Percentiles rank a stretch among this genome's conserved stretches.
Evolutionary conservation across 2,797 vertebrate species (phyloP).

Genomic region (Ibycter americanus): DNA sequence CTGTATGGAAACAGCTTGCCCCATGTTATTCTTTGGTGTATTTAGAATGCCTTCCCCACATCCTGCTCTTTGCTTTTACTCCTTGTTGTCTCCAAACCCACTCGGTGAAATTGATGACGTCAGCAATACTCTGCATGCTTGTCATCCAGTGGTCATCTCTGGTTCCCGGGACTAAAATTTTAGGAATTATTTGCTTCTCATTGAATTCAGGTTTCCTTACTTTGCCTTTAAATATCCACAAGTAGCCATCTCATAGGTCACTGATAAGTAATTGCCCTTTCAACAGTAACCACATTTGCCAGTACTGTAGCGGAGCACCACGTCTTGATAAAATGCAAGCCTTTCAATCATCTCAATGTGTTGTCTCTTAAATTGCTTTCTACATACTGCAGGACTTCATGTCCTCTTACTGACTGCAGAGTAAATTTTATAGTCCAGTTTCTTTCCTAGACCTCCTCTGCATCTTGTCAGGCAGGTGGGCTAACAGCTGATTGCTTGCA

Average conservation of each 20-base stretch:
- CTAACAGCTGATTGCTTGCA: neutral
- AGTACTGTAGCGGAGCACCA: neutral
- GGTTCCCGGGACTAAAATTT: neutral
- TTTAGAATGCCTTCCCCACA: neutral
- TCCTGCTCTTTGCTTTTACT: neutral
- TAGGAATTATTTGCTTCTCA: neutral
- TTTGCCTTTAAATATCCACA: neutral
- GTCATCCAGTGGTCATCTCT: neutral
- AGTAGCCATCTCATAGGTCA: neutral
- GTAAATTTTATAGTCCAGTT: neutral
- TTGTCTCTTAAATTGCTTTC: neutral
- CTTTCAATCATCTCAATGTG: neutral
- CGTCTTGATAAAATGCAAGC: neutral
- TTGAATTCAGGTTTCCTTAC: neutral
- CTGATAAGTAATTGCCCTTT: neutral
- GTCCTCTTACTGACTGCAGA: neutral
- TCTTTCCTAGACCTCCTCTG: neutral
- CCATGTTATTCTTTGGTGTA: neutral
- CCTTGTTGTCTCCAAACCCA: neutral
- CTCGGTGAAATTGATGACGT: neutral
- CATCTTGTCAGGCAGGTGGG: neutral
- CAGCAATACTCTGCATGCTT: neutral
- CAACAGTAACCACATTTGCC: neutral
- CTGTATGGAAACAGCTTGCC: neutral
- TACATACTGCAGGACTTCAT: neutral